Evolutionary conservation across 2,888 invertebrate species (phyloP), one percentile per base, ranked within the genome.

Genomic region (Urechis unicinctus): DNA sequence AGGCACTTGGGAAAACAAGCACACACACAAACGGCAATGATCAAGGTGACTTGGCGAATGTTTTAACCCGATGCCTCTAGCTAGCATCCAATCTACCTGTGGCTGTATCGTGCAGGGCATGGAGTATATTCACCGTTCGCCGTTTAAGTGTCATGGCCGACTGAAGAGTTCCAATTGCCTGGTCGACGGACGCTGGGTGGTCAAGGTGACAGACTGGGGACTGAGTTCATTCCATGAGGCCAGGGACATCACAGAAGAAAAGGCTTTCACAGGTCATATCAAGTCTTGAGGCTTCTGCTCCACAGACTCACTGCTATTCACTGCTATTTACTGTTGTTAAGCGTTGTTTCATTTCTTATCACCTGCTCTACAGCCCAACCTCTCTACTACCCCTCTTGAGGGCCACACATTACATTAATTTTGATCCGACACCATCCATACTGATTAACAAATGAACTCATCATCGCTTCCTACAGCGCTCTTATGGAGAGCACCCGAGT

Each of bases 401-500:
- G n/a, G n/a, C n/a, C n/a, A n/a, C n/a, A n/a, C n/a, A n/a, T n/a
- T n/a, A n/a, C n/a, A n/a, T n/a, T n/a, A n/a, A n/a, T n/a, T n/a
- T n/a, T n/a, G n/a, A n/a, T n/a, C n/a, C n/a, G n/a, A n/a, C n/a
- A n/a, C n/a, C n/a, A n/a, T n/a, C n/a, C n/a, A n/a, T n/a, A n/a
- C n/a, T n/a, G n/a, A n/a, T n/a, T n/a, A n/a, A n/a, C n/a, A n/a
- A n/a, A n/a, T n/a, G n/a, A n/a, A n/a, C n/a, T n/a, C n/a, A n/a
- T n/a, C n/a, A n/a, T n/a, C n/a, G n/a, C n/a, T n/a, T n/a, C n/a
- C n/a, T n/a, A n/a, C 47, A 61, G 60, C 57, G 5, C 45, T 60
- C 43, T 41, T 65, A 22, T 74, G 74, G 74, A 72, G 69, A 28
- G 88, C 91, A 0, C 91, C 91, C 0, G 91, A 91, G 77, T 78